Percentiles rank a stretch among this genome's conserved stretches.
These are phyloP conservation scores for Lottia gigantea DNA, from an alignment of 2,888 invertebrate genomes.

Conservation along the genomic window DNA sequence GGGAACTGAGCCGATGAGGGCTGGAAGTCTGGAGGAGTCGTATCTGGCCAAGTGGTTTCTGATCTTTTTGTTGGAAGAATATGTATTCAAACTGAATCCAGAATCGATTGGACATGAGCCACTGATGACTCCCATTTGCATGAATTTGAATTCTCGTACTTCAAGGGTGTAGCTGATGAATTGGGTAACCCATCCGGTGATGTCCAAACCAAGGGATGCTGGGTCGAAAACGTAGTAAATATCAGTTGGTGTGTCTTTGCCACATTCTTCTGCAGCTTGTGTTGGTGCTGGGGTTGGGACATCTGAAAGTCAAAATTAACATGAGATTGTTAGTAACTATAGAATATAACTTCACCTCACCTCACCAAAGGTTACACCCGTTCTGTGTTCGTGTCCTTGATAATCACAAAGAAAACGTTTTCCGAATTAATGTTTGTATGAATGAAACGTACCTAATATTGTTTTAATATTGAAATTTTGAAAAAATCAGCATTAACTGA, in stretches of 20 bases:
- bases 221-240: conserved; percentile 34
- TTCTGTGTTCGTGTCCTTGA: too few species aligned
- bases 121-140: conserved; percentile 18
- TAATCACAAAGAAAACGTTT: too few species aligned
- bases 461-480: too few species aligned
- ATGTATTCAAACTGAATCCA: conserved; percentile 26
- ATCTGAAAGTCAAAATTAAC: neutral
- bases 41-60: conserved; percentile 11
- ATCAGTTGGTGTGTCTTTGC: conserved; percentile 23
- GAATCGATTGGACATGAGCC: conserved; percentile 26
- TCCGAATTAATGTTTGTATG: too few species aligned
- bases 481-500: too few species aligned
- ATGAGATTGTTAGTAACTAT: too few species aligned
- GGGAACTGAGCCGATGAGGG: neutral
- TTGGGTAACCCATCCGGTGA: conserved; percentile 30
- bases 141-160: conserved; percentile 9
- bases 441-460: too few species aligned
- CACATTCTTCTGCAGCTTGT: conserved; percentile 18
- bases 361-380: too few species aligned
- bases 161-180: conserved; percentile 27
- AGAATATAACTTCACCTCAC: too few species aligned
- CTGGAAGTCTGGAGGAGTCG: conserved; percentile 18
- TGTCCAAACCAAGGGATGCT: conserved; percentile 22
- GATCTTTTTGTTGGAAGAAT: conserved; percentile 9
- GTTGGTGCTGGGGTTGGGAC: neutral